These are phyloP conservation scores for Erythrocercus mccallii DNA, from an alignment of 2,113 vertebrate genomes.

Conservation along the genomic window DNA sequence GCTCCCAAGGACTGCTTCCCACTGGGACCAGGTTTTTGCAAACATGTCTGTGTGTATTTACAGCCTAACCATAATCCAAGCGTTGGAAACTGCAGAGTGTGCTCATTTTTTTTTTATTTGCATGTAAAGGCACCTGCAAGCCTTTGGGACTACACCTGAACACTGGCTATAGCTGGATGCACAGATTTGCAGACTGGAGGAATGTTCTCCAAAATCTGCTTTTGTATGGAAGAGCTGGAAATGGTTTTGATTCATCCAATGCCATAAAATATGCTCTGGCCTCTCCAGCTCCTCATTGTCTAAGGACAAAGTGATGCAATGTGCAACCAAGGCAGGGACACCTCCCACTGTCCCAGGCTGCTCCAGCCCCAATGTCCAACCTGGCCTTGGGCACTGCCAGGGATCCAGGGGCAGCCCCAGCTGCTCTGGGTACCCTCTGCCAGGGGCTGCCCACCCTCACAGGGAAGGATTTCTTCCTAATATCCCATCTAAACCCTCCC, in stretches of 20 bases:
- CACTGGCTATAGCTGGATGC: accelerated
- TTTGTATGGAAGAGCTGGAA: background rate
- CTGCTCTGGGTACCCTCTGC: background rate
- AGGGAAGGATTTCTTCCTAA: background rate
- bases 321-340: background rate
- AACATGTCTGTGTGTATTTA: background rate
- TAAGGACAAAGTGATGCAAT: background rate
- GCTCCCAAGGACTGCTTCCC: background rate
- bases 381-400: background rate
- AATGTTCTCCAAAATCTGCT: background rate
- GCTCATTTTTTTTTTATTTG: background rate
- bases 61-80: background rate
- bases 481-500: too few species aligned
- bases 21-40: background rate
- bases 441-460: accelerated
- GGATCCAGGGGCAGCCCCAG: background rate
- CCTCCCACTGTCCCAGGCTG: background rate
- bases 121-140: background rate
- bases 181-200: too few species aligned
- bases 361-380: accelerated
- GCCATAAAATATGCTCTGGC: background rate
- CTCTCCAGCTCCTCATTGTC: background rate
- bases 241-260: accelerated
- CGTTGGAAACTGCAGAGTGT: background rate
- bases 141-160: background rate